Percentiles rank a stretch among this genome's conserved stretches.
phyloP scores from a whole-genome alignment of 30 jellyfish, hydroid and myxozoan genomes.

The Rhopilema esculentum region DNA sequence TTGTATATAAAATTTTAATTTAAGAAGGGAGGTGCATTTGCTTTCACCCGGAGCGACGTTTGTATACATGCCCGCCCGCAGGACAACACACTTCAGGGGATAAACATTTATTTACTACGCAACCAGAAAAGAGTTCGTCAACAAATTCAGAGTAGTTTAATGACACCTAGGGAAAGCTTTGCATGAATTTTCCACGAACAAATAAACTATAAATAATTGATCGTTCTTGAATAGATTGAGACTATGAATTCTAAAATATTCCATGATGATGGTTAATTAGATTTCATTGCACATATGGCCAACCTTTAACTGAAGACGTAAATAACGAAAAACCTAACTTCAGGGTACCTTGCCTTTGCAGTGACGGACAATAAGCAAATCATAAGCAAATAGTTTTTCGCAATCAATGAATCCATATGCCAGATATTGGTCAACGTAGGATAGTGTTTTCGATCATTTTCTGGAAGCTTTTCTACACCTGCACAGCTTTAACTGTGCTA shows the following conservation, averaged over 20 bases:
- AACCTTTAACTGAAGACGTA: background rate
- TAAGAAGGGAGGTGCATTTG: slow-evolving; percentile 31
- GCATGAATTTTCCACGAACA: slow-evolving; percentile 2
- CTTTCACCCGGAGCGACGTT: slow-evolving; percentile 30
- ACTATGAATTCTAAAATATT: background rate
- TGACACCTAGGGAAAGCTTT: background rate
- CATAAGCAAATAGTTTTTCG: background rate
- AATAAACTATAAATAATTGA: slow-evolving; percentile 10
- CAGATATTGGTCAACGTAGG: background rate
- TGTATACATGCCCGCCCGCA: slow-evolving; percentile 30
- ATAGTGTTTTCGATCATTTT: background rate
- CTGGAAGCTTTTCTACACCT: background rate
- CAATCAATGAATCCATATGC: background rate
- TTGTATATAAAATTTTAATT: slow-evolving; percentile 13
- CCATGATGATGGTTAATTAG: background rate
- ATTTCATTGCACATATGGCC: background rate
- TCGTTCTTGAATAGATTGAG: background rate
- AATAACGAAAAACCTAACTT: background rate
- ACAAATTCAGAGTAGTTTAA: slow-evolving; percentile 22
- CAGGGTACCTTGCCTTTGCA: background rate
- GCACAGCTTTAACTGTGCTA: background rate
- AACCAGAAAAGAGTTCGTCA: slow-evolving; percentile 11
- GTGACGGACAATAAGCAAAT: background rate
- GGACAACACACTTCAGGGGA: slow-evolving; percentile 26
- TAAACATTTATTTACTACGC: background rate